phyloP scores from a whole-genome alignment of 2,797 vertebrate species.

The Rhinatrema bivittatum region DNA sequence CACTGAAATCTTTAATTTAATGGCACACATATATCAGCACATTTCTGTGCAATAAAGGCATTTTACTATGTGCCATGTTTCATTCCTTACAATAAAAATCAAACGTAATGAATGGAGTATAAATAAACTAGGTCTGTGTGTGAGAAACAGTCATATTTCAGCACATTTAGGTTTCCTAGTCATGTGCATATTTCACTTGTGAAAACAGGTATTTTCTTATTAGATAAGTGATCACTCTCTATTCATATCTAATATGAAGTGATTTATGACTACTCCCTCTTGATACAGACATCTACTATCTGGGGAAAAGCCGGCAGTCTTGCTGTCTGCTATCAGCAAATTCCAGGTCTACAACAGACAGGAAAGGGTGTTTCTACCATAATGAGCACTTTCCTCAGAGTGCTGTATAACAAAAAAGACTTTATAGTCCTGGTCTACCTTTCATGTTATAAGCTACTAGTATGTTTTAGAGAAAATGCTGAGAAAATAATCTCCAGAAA shows the following conservation, averaged over 20 bases:
- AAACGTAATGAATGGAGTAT: too few relatives aligned
- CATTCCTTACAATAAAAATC: too few relatives aligned
- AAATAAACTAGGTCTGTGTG: too few relatives aligned
- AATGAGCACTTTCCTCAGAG: slow-evolving; percentile 5
- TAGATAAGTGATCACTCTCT: not conserved
- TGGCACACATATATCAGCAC: too few relatives aligned
- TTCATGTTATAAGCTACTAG: not conserved
- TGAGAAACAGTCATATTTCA: too few relatives aligned
- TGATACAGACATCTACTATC: not conserved
- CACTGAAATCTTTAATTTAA: too few relatives aligned
- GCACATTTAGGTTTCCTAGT: too few relatives aligned
- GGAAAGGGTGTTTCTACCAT: not conserved
- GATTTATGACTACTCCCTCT: not conserved
- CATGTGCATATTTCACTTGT: too few relatives aligned
- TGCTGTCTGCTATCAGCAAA: not conserved
- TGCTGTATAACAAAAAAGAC: not conserved
- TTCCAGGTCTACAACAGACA: slow-evolving; percentile 3
- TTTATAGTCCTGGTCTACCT: not conserved
- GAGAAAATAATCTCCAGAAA: not conserved
- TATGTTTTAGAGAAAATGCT: not conserved
- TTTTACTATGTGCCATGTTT: too few relatives aligned
- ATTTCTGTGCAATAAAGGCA: too few relatives aligned
- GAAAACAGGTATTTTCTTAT: too few relatives aligned
- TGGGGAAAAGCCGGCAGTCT: slow-evolving; percentile 3
- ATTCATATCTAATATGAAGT: slow-evolving; percentile 2